Base-by-base conservation (phyloP, 2,797 vertebrate species). In the Amblyraja radiata region DNA sequence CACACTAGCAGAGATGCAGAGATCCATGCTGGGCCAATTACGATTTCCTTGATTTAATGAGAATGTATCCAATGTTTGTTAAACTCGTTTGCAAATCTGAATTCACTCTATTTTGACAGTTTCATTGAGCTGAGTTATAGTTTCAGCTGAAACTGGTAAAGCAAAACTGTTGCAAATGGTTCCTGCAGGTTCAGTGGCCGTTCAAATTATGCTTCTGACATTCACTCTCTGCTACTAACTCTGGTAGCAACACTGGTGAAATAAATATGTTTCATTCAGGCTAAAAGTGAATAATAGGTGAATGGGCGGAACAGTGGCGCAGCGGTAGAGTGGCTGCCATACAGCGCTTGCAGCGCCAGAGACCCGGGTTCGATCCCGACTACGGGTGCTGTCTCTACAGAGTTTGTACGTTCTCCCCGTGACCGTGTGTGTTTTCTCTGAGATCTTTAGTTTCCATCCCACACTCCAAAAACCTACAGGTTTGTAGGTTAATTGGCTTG, bases 1-100 rank as follows among this genome's bases (percentile, higher is more conserved):
- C 90, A 74, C 28, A 76, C 71, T 92, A 76, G 71, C n/a, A 46
- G 90, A 74, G 90, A n/a, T n/a, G 23, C 90, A 76, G 39, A 76
- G 23, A 74, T 76, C 71, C 65, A 92, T 58, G 90, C 71, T 74
- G 68, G 46, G 90, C 25, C 90, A 76, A 73, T 92, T 73, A 28
- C 36, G 0, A n/a, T 28, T 74, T 73, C 90, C 71, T 92, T 92
- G 25, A 92, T 54, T 76, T 76, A 92, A 92, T 46, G 11, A 32
- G 46, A 92, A 76, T 54, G 68, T 46, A 10, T 36, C 68, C 1
- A 46, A 61, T 23, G 36, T 73, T 71, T 91, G 90, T 91, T 36
- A 91, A 71, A 46, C 65, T 74, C 6, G 68, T 28, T 92, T 39
- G 13, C 46, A 39, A 46, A 54, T 76, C 8, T 58, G 39, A 58